Base-by-base conservation (phyloP, 1,140 invertebrate species). In the Triops cancriformis region DNA sequence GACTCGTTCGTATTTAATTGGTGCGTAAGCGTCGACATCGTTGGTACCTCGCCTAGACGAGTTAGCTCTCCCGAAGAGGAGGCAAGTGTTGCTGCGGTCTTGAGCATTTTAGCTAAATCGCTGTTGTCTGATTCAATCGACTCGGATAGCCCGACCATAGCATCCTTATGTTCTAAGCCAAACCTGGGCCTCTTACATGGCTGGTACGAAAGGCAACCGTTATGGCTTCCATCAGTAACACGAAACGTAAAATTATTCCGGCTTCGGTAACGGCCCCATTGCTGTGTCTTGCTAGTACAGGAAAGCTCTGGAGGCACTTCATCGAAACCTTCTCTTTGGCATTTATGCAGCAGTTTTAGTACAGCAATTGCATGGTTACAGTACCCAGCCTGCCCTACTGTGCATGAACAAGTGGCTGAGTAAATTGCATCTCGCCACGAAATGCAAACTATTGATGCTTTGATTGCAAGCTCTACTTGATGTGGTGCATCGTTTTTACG, bases 1-100 rank as follows among this genome's bases (percentile, higher is more conserved):
- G n/a, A n/a, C n/a, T n/a, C n/a, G n/a, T n/a, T n/a, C n/a, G 74
- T 31, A 75, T 75, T 75, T 42, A 75, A 37, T 27, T 75, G 74
- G 28, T 75, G 28, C 11, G 10, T 10, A 75, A 75, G 74, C 6
- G 74, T 75, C 10, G 23, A 75, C 6, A 7, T 10, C n/a, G 11
- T 31, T 7, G 1, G 74, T 11, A 4, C 74, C n/a, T 28, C 74
- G 12, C 74, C 74, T 7, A 75, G n/a, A 7, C 74, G 23, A n/a
- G 74, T 75, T 42, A 31, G 28, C 10, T 75, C 23, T 27, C 23
- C 28, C 11, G 1, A 26, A 37, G 6, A 0, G 1, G 4, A 1
- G 18, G 26, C 11, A 26, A n/a, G 23, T 4, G 74, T 12, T 75
- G 74, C 74, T 11, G 23, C 26, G 28, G 11, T 75, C 43, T 11